Conservation (phyloP, 2,888 invertebrate genomes). For the Euclidia mi region DNA sequence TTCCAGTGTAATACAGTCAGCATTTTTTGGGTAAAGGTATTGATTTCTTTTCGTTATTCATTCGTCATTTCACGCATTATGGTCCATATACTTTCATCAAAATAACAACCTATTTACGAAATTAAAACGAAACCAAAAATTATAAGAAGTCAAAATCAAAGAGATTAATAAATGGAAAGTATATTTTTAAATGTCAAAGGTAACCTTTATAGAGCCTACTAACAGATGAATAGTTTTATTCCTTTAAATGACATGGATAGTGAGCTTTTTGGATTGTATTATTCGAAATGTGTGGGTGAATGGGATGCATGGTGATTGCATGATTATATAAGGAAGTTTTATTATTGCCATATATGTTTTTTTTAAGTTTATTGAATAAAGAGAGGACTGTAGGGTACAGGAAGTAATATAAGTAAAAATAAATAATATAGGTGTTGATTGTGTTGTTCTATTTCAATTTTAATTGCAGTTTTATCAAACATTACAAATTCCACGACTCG, state of each 20-base stretch:
- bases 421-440: background rate
- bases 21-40: conserved; percentile 82
- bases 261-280: background rate
- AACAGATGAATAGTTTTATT: background rate
- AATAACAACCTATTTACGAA: too few relatives aligned
- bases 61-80: conserved; percentile 59
- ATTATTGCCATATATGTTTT: conserved; percentile 1
- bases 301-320: conserved; percentile 46
- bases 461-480: too few relatives aligned
- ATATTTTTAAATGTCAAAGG: too few relatives aligned
- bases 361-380: conserved; percentile 15
- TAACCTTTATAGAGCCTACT: background rate
- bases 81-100: conserved; percentile 22
- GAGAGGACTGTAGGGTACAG: background rate
- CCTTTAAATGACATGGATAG: conserved; percentile 3
- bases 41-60: conserved; percentile 68
- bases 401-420: background rate
- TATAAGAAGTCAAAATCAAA: background rate
- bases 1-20: conserved; percentile 62
- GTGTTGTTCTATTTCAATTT: too few relatives aligned
- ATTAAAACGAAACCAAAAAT: too few relatives aligned
- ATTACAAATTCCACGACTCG: too few relatives aligned
- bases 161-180: background rate
- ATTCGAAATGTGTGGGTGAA: conserved; percentile 16
- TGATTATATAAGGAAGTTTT: conserved; percentile 22